Evolutionary conservation across 2,888 invertebrate species (phyloP), one percentile per base, ranked within the genome.

Genomic region (Drosophila subsilvestris): DNA sequence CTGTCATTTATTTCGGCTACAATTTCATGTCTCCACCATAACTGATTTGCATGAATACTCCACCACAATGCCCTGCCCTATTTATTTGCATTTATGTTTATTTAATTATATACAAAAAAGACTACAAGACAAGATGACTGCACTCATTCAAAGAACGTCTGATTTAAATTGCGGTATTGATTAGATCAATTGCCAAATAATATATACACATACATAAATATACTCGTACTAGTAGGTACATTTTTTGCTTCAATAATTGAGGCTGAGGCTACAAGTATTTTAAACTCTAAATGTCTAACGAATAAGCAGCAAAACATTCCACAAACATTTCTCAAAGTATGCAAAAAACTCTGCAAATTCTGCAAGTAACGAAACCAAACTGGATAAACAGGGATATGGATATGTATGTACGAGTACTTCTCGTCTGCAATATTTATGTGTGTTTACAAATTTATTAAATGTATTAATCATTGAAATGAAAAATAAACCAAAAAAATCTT

Each of bases 361-460:
- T n/a, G 37, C 14, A 14, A n/a, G 37, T 37, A 7, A 37, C 37
- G 14, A n/a, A n/a, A n/a, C n/a, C 6, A 37, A 73, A 42, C 68
- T 72, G 25, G 45, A 43, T 22, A 70, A 17, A 49, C 50, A 63
- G 60, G 60, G 45, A 61, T 18, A 59, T 3, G 22, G n/a, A n/a
- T n/a, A n/a, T n/a, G n/a, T n/a, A n/a, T n/a, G n/a, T n/a, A n/a
- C n/a, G n/a, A n/a, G n/a, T 25, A 25, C 22, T 25, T 7, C 14
- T n/a, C 37, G 6, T 4, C 5, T 32, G 32, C 12, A 12, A 2
- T 32, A 4, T 32, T 2, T 32, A 0, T 32, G 37, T 37, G 37
- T n/a, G 37, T 37, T n/a, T n/a, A n/a, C 14, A 6, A 37, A 25
- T 25, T 5, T 25, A 25, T 25, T 6, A 25, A 25, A 37, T 14